Conservation (phyloP, 2,113 vertebrate species). For the Gallinago undulata region DNA sequence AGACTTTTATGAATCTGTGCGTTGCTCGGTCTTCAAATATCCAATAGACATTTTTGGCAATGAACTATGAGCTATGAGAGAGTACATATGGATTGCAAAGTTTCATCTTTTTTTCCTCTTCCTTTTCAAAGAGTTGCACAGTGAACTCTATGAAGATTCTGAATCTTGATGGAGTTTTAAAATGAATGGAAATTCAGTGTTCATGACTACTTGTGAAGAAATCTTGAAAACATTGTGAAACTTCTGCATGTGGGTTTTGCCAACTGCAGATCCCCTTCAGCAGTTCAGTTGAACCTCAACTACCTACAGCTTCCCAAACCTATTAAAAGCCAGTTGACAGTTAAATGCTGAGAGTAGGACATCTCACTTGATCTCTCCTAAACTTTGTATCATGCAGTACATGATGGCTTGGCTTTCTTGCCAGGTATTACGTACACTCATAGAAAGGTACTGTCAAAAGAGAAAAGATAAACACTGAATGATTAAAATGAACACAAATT, state of each 20-base stretch:
- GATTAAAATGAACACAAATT: not conserved
- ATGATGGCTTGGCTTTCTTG: not conserved
- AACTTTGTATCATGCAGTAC: not conserved
- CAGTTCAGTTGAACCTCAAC: not conserved
- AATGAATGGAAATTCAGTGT: not conserved
- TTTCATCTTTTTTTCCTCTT: not conserved
- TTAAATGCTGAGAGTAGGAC: not conserved
- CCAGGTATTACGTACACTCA: fast-evolving
- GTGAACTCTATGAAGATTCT: not conserved
- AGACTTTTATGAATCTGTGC: not conserved
- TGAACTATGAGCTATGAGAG: not conserved
- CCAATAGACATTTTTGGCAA: not conserved
- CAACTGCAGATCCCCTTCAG: not conserved
- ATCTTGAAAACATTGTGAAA: not conserved
- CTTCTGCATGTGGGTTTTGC: not conserved
- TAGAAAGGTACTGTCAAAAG: not conserved
- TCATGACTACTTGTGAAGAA: not conserved
- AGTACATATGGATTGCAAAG: not conserved
- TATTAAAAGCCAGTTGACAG: too few relatives aligned
- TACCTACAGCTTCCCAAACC: not conserved
- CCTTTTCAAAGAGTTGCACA: not conserved
- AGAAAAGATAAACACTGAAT: not conserved
- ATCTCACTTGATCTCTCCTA: not conserved
- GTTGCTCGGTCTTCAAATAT: not conserved
- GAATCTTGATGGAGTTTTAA: not conserved